phyloP scores from a whole-genome alignment of 2,888 invertebrate genomes.

The Thecophora atra region DNA sequence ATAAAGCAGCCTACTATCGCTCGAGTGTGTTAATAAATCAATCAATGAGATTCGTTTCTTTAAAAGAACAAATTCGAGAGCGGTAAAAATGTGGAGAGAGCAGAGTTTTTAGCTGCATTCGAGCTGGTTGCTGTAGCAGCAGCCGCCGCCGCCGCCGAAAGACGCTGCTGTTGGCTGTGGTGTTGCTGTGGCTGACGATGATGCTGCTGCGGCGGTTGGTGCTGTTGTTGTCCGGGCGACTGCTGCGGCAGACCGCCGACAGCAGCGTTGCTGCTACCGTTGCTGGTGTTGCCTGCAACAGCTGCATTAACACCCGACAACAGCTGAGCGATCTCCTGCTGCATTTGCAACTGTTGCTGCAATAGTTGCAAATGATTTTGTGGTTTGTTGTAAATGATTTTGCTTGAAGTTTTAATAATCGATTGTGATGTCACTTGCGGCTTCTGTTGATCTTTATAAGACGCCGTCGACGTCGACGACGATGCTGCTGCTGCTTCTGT shows the following conservation, averaged over 20 bases:
- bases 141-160: conserved; percentile 37
- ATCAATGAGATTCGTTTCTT: conserved; percentile 12
- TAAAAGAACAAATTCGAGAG: conserved; percentile 51
- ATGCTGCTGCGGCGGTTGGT: conserved; percentile 32
- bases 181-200: conserved; percentile 40
- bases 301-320: conserved; percentile 52
- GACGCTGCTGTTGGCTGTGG: too few species aligned
- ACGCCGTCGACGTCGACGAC: conserved; percentile 5
- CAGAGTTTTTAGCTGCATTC: conserved; percentile 43
- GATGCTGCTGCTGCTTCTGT: conserved; percentile 19
- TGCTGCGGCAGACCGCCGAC: neutral
- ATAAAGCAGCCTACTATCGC: neutral
- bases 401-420: conserved; percentile 57
- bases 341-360: conserved; percentile 59
- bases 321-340: conserved; percentile 59
- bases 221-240: neutral
- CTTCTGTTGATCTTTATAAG: conserved; percentile 2
- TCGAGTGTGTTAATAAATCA: neutral
- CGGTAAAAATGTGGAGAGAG: conserved; percentile 46
- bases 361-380: conserved; percentile 59
- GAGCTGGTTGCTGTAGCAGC: conserved; percentile 36
- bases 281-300: conserved; percentile 1
- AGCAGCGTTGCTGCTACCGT: neutral
- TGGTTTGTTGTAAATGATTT: conserved; percentile 60
- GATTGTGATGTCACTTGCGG: conserved; percentile 32